Conservation (phyloP, 2,113 vertebrate genomes). For the Hiodon alosoides region DNA sequence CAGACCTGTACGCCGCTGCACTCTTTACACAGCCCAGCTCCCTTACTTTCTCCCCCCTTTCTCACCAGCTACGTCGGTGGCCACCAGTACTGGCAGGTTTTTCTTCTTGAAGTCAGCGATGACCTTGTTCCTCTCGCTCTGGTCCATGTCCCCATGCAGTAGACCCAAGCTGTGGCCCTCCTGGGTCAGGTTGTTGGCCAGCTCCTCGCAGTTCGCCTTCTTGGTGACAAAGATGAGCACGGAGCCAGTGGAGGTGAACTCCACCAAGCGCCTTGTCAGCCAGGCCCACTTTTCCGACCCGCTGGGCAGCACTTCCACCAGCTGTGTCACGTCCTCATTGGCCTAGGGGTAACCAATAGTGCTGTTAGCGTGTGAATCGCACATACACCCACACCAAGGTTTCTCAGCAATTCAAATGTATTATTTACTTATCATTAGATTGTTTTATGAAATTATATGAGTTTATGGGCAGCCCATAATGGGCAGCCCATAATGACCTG, state of each 20-base stretch:
- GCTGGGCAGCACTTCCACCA: slow-evolving; percentile 82
- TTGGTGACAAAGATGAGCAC: slow-evolving; percentile 97
- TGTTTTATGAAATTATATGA: too few relatives aligned
- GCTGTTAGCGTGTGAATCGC: background rate
- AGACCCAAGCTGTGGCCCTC: slow-evolving; percentile 89
- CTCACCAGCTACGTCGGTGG: slow-evolving; percentile 94
- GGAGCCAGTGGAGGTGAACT: slow-evolving; percentile 90
- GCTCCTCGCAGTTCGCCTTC: slow-evolving; percentile 88
- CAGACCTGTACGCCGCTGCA: background rate
- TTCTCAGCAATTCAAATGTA: background rate
- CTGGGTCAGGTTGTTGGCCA: slow-evolving; percentile 86
- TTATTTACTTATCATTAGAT: too few relatives aligned
- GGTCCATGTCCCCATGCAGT: slow-evolving; percentile 97
- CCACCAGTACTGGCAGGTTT: slow-evolving; percentile 83
- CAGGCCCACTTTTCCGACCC: slow-evolving; percentile 89
- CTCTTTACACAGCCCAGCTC: background rate
- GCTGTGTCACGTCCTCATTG: slow-evolving; percentile 94
- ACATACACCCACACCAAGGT: background rate
- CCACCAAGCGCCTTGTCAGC: slow-evolving; percentile 85
- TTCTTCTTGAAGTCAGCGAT: slow-evolving; percentile 97
- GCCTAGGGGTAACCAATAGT: slow-evolving; percentile 60
- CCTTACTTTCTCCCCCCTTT: background rate
- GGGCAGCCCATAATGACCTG: too few relatives aligned
- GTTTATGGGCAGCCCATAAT: too few relatives aligned
- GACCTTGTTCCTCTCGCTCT: slow-evolving; percentile 98